Conservation (phyloP, 2,888 invertebrate genomes). For the Acronicta leporina region DNA sequence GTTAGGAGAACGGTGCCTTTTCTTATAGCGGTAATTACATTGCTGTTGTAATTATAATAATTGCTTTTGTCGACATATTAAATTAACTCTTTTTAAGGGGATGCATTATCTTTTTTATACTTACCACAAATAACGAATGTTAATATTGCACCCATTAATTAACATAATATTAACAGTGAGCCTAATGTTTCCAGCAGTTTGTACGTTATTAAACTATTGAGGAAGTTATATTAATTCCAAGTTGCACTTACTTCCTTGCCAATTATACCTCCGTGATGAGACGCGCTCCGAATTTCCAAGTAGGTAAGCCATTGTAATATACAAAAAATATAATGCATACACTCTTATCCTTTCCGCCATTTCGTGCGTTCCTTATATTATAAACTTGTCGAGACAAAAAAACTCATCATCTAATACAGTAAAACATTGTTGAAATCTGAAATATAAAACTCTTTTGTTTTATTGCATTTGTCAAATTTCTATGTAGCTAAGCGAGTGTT, state of each 20-base stretch:
- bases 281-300: slow-evolving; percentile 8
- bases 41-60: slow-evolving; percentile 84
- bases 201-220: slow-evolving; percentile 21
- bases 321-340: slow-evolving; percentile 23
- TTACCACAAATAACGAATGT: too few species aligned
- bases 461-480: slow-evolving; percentile 13
- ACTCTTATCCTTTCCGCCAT: slow-evolving; percentile 31
- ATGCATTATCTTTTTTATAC: slow-evolving; percentile 29
- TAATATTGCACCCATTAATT: background rate
- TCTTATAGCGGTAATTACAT: slow-evolving; percentile 82
- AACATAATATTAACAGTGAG: background rate
- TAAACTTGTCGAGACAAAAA: slow-evolving; percentile 37
- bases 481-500: slow-evolving; percentile 3
- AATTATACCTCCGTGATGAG: slow-evolving; percentile 6
- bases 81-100: slow-evolving; percentile 78
- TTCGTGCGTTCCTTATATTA: slow-evolving; percentile 30
- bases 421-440: slow-evolving; percentile 42
- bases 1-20: slow-evolving; percentile 76
- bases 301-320: slow-evolving; percentile 9
- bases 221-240: slow-evolving; percentile 24
- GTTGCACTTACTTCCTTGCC: slow-evolving; percentile 16
- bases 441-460: slow-evolving; percentile 30
- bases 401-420: slow-evolving; percentile 42
- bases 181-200: slow-evolving; percentile 18
- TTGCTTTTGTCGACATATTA: slow-evolving; percentile 82